Evolutionary conservation across 2,797 vertebrate species (phyloP).

Genomic region (Cichlasoma orientale): DNA sequence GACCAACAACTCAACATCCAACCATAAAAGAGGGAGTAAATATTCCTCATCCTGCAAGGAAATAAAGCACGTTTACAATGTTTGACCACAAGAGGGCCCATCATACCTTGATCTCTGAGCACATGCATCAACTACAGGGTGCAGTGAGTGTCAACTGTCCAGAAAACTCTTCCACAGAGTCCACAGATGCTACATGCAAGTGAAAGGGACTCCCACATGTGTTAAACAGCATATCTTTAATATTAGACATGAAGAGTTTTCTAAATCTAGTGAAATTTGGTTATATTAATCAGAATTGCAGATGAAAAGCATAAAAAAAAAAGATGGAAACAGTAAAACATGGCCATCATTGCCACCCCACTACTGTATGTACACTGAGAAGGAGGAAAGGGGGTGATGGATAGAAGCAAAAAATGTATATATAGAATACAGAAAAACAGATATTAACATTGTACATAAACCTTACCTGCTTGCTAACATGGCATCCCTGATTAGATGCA

Average conservation of each 20-base stretch:
- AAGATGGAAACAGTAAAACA: constrained; percentile 38
- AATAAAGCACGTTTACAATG: not conserved
- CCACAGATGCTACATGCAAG: constrained; percentile 18
- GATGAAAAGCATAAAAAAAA: constrained; percentile 43
- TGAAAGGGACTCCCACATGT: constrained; percentile 22
- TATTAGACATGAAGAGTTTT: not conserved
- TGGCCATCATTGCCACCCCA: constrained; percentile 34
- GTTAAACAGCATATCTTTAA: constrained; percentile 7
- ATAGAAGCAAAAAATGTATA: too few species aligned
- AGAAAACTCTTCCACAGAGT: constrained; percentile 15
- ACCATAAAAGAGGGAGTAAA: constrained; percentile 34
- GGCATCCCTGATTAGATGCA: constrained; percentile 51
- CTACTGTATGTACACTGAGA: constrained; percentile 11
- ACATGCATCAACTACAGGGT: constrained; percentile 28
- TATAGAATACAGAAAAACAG: too few species aligned
- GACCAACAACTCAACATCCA: constrained; percentile 39
- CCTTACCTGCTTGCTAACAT: too few species aligned
- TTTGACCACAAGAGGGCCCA: constrained; percentile 31
- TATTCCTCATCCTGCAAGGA: constrained; percentile 43
- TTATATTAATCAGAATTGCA: constrained; percentile 40
- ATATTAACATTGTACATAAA: not conserved
- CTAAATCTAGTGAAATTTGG: not conserved
- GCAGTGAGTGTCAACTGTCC: constrained; percentile 33
- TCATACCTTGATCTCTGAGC: constrained; percentile 33
- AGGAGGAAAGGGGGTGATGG: too few species aligned